These are phyloP conservation scores for Oceanodroma tethys DNA, from an alignment of 2,113 vertebrate species.

Conservation along the genomic window DNA sequence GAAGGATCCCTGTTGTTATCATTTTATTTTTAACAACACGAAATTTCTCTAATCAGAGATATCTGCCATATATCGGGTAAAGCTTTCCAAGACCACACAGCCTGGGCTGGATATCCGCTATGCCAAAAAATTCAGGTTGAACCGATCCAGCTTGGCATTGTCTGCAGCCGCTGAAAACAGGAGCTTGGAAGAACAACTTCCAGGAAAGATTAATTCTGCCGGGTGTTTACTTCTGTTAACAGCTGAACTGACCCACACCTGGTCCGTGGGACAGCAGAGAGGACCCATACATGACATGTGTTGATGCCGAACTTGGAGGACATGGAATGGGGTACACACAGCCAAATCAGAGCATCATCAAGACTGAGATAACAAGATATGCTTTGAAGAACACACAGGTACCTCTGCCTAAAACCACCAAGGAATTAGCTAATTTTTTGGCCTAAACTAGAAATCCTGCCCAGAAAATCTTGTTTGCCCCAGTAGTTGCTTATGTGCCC, in stretches of 20 bases:
- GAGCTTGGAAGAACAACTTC: background rate
- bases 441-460: background rate
- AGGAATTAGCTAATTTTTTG: background rate
- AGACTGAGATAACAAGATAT: background rate
- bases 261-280: background rate
- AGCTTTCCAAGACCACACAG: background rate
- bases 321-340: no score
- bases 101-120: background rate
- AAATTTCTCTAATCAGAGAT: background rate
- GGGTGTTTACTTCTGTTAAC: no score
- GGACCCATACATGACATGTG: background rate
- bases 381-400: background rate
- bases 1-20: background rate
- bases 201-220: background rate
- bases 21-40: background rate
- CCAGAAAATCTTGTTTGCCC: background rate
- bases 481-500: background rate
- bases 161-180: background rate
- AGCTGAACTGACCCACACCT: background rate
- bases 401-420: background rate
- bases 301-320: background rate
- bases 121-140: background rate
- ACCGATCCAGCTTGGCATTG: background rate
- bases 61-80: background rate
- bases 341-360: background rate